Percentiles rank a stretch among this genome's conserved stretches.
Conservation (phyloP, 2,888 invertebrate species). For the Brachypterus glaber region DNA sequence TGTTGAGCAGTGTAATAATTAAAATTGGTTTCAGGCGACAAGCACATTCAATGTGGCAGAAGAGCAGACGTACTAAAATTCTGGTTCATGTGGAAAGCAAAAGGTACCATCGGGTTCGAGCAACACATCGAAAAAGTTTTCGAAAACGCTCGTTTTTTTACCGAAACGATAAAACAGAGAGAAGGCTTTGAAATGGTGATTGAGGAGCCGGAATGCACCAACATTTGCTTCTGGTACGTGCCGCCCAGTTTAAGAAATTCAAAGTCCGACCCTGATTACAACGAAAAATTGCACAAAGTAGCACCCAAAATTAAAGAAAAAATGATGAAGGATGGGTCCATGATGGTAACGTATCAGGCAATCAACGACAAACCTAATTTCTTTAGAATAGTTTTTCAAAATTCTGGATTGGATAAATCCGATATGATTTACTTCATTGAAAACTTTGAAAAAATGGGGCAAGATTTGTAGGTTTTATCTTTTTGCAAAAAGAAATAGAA, state of each 20-base stretch:
- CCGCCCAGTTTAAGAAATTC: constrained; percentile 61
- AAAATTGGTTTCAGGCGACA: constrained; percentile 65
- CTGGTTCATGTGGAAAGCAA: constrained; percentile 99
- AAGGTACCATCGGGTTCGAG: constrained; percentile 69
- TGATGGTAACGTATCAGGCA: constrained; percentile 96
- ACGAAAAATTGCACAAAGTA: constrained; percentile 62
- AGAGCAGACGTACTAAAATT: constrained; percentile 93
- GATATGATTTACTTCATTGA: constrained; percentile 84
- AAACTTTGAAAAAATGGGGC: constrained; percentile 77
- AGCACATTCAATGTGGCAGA: constrained; percentile 92
- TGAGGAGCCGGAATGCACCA: constrained; percentile 81
- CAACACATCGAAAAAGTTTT: constrained; percentile 71
- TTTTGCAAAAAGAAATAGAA: too few relatives aligned
- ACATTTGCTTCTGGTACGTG: constrained; percentile 94
- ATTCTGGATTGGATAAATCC: constrained; percentile 68
- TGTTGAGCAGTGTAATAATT: too few relatives aligned
- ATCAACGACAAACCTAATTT: constrained; percentile 80
- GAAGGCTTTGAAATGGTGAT: constrained; percentile 65
- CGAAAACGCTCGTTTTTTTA: constrained; percentile 63
- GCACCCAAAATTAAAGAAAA: constrained; percentile 88
- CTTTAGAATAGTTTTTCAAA: constrained; percentile 89
- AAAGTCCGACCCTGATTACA: constrained; percentile 45
- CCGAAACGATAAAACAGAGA: constrained; percentile 54
- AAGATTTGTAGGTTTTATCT: constrained; percentile 22
- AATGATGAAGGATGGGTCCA: constrained; percentile 91